Conservation (phyloP, 2,797 vertebrate genomes). For the Rhyacichthys aspro region DNA sequence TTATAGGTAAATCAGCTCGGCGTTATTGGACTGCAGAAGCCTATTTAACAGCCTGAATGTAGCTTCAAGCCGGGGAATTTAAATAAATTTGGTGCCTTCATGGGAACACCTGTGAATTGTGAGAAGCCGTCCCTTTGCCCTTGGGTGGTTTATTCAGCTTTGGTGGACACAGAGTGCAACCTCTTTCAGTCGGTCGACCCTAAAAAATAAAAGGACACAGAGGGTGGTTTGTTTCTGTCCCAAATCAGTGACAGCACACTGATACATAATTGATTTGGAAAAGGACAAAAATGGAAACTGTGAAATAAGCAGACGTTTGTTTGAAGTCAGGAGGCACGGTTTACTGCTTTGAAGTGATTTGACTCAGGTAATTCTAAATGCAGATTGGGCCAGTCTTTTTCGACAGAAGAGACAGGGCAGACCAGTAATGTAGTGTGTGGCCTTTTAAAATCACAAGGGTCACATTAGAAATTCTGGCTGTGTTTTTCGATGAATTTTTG, state of each 20-base stretch:
- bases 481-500: no score
- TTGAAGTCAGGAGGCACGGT: slow-evolving; percentile 34
- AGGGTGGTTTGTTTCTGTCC: slow-evolving; percentile 44
- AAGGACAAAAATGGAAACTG: slow-evolving; percentile 60
- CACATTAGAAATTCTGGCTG: no score
- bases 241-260: slow-evolving; percentile 48
- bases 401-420: neutral
- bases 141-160: slow-evolving; percentile 44
- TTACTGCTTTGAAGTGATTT: slow-evolving; percentile 45
- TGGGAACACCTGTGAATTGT: slow-evolving; percentile 47
- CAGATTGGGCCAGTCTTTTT: neutral
- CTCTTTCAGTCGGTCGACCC: slow-evolving; percentile 25
- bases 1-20: slow-evolving; percentile 46
- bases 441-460: neutral
- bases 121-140: slow-evolving; percentile 36
- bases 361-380: slow-evolving; percentile 25
- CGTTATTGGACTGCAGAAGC: slow-evolving; percentile 38
- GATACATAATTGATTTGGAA: slow-evolving; percentile 66
- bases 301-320: slow-evolving; percentile 53
- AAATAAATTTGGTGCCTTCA: slow-evolving; percentile 48
- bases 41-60: slow-evolving; percentile 39
- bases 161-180: slow-evolving; percentile 28
- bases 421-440: neutral
- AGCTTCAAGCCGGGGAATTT: slow-evolving; percentile 40
- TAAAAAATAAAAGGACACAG: slow-evolving; percentile 24